Base-by-base conservation (phyloP, 2,888 invertebrate genomes). In the Eristalis pertinax region DNA sequence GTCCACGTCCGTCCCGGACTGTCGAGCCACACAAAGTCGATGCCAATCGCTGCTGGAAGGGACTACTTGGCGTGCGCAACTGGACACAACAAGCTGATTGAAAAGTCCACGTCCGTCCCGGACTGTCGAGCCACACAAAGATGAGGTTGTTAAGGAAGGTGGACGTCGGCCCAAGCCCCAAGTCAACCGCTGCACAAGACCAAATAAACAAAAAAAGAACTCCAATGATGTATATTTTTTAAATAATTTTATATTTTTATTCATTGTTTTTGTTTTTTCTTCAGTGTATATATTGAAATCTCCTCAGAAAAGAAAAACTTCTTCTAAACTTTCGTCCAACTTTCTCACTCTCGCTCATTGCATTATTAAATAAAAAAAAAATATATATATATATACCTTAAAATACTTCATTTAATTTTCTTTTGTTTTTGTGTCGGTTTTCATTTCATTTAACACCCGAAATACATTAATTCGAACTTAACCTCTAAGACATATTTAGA, bases 231-330 rank as follows among this genome's bases (percentile, higher is more conserved):
- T 43, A 19, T 50, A 19, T 64, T 43, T 84, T 75, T 73, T 85
- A 76, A 72, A 85, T 85, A 85, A 58, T 81, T 85, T 84, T 81
- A 79, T 79, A 81, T 38, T 76, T 84, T 84, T 77, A 85, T 85
- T 85, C 43, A 69, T 62, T 85, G 32, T 81, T 64, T 69, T 62
- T 85, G 32, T 81, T 64, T 69, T 62, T 72, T 85, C 76, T 43
- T 64, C 65, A 70, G 70, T 70, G 63, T 63, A 38, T 22, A 67
- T 65, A 32, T 73, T 72, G 22, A 41, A 73, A 56, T 81, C 63
- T 84, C 60, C 74, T 70, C 50, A 65, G 41, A 73, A 68, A 64
- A 74, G 63, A 63, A 41, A 80, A 72, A 68, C 24, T 64, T 72
- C 43, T 63, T 73, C 74, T 74, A 35, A 76, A 58, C 72, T 63